phyloP scores from a whole-genome alignment of 2,113 vertebrate species.

The Noturus placidus region DNA sequence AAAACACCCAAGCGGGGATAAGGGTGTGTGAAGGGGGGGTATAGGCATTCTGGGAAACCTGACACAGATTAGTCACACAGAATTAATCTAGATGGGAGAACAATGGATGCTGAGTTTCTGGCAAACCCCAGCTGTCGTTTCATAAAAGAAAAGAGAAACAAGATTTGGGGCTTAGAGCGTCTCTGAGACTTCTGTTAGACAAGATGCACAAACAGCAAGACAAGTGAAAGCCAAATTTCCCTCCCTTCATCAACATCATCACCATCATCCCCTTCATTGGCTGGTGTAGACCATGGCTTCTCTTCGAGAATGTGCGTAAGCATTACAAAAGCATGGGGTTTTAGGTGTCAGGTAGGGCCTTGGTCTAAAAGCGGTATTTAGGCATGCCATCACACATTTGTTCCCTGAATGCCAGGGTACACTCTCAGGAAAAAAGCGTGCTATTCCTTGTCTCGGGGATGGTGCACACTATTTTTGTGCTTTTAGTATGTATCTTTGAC shows the following conservation, averaged over 20 bases:
- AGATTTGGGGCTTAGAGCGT: slow-evolving; percentile 90
- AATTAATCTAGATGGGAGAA: slow-evolving; percentile 91
- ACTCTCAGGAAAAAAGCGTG: too few relatives aligned
- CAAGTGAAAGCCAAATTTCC: slow-evolving; percentile 55
- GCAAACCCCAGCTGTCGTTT: slow-evolving; percentile 97
- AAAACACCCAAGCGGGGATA: slow-evolving; percentile 68
- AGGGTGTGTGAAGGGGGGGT: slow-evolving; percentile 45
- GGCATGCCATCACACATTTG: neutral
- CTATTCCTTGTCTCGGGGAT: neutral
- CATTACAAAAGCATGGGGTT: slow-evolving; percentile 48
- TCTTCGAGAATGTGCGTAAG: slow-evolving; percentile 64
- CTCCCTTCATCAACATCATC: slow-evolving; percentile 67
- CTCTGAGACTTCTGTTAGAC: slow-evolving; percentile 75
- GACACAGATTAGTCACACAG: slow-evolving; percentile 97
- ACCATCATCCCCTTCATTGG: slow-evolving; percentile 56
- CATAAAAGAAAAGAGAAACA: slow-evolving; percentile 94
- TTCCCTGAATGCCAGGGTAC: neutral
- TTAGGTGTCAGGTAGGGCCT: slow-evolving; percentile 22
- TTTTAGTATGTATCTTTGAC: neutral
- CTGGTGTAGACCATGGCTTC: slow-evolving; percentile 53
- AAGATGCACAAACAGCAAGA: slow-evolving; percentile 70
- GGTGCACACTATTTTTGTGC: neutral
- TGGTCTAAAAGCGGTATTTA: slow-evolving; percentile 26
- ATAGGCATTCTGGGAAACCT: slow-evolving; percentile 92
- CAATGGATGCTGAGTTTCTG: slow-evolving; percentile 88